phyloP scores from a whole-genome alignment of 2,113 vertebrate genomes.

The Scalopus aquaticus region DNA sequence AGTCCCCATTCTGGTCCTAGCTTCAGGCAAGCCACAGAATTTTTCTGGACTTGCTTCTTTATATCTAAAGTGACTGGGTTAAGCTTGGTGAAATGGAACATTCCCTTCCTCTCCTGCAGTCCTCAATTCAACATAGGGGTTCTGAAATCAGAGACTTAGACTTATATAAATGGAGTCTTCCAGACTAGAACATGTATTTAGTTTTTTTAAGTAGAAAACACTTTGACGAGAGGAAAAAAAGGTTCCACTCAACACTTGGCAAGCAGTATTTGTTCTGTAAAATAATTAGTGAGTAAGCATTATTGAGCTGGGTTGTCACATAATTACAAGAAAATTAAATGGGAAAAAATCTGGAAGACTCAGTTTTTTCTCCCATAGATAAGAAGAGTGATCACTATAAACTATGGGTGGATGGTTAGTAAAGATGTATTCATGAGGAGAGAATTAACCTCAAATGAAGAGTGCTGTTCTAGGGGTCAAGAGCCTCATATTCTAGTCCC shows the following conservation, averaged over 20 bases:
- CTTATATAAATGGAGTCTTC: slow-evolving; percentile 60
- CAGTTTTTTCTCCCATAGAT: slow-evolving; percentile 43
- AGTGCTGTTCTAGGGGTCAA: not conserved
- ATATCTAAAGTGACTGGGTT: not conserved
- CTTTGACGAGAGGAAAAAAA: slow-evolving; percentile 51
- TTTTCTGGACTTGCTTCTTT: slow-evolving; percentile 6
- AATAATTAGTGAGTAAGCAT: slow-evolving; percentile 71
- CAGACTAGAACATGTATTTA: slow-evolving; percentile 62
- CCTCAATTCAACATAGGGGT: not conserved
- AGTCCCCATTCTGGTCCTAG: not conserved
- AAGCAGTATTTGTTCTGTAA: slow-evolving; percentile 71
- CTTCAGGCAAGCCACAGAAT: not conserved
- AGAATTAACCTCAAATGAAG: not conserved
- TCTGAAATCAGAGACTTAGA: slow-evolving; percentile 50
- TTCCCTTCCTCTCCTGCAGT: not conserved
- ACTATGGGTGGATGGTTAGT: not conserved
- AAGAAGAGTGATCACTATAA: slow-evolving; percentile 54
- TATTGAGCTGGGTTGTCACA: slow-evolving; percentile 68
- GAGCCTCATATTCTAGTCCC: not conserved
- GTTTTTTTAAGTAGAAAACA: slow-evolving; percentile 69
- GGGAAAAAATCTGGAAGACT: slow-evolving; percentile 39
- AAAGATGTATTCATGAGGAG: not conserved
- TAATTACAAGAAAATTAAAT: slow-evolving; percentile 63
- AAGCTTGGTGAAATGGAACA: not conserved
- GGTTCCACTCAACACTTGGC: slow-evolving; percentile 66